These are phyloP conservation scores for Ditylenchus dipsaci DNA, from an alignment of 1,140 invertebrate species.

Conservation along the genomic window DNA sequence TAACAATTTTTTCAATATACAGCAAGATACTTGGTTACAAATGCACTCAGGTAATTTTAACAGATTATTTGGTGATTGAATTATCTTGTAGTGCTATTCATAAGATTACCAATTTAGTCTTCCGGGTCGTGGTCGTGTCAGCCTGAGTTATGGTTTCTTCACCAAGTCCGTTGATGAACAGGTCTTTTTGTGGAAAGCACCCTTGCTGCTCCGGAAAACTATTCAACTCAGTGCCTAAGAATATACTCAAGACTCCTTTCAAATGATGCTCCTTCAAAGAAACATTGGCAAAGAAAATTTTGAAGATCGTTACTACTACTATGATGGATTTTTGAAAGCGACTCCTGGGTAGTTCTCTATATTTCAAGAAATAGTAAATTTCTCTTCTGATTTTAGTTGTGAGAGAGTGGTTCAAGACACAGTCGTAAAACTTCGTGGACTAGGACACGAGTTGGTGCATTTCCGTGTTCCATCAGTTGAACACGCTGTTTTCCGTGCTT, in stretches of 20 bases:
- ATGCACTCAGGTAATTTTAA: background rate
- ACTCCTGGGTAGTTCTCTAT: slow-evolving; percentile 39
- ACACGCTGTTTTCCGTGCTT: slow-evolving; percentile 26
- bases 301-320: slow-evolving; percentile 42
- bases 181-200: slow-evolving; percentile 34
- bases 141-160: slow-evolving; percentile 50
- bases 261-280: slow-evolving; percentile 7
- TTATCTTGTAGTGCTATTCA: background rate
- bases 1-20: slow-evolving; percentile 2
- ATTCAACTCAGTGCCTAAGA: background rate
- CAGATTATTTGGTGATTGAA: background rate
- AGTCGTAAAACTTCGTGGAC: slow-evolving; percentile 37
- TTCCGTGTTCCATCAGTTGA: slow-evolving; percentile 41
- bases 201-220: slow-evolving; percentile 6
- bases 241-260: slow-evolving; percentile 25
- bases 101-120: too few species aligned
- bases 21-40: background rate
- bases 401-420: slow-evolving; percentile 46
- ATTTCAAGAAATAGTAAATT: background rate
- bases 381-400: slow-evolving; percentile 31
- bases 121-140: slow-evolving; percentile 46
- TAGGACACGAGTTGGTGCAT: slow-evolving; percentile 44
- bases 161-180: slow-evolving; percentile 49
- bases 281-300: slow-evolving; percentile 16
- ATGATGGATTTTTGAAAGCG: slow-evolving; percentile 44